Percentiles rank a stretch among this genome's conserved stretches.
These are phyloP conservation scores for Phalera bucephala DNA, from an alignment of 2,888 invertebrate genomes.

Conservation along the genomic window DNA sequence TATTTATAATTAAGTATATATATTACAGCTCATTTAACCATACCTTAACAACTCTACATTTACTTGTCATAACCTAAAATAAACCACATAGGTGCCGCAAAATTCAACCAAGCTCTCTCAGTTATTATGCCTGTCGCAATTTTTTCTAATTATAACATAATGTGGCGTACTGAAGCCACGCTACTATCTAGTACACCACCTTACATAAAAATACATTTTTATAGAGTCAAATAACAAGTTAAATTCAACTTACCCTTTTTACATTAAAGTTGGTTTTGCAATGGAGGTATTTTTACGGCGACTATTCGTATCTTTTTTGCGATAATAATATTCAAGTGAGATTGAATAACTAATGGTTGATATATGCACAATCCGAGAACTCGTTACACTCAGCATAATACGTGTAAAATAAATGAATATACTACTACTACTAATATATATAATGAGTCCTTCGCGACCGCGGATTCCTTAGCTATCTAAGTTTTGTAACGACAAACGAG, in stretches of 20 bases:
- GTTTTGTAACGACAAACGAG: too few species aligned
- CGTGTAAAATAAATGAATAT: too few species aligned
- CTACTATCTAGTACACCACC: constrained; percentile 21
- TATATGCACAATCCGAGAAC: neutral
- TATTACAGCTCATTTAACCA: too few species aligned
- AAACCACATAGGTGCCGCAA: constrained; percentile 21
- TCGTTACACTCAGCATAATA: neutral
- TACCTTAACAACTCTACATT: constrained; percentile 12
- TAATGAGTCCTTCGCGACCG: too few species aligned
- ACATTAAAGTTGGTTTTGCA: constrained; percentile 17
- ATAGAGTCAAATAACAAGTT: constrained; percentile 6
- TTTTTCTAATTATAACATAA: constrained; percentile 37
- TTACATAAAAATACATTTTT: constrained; percentile 22
- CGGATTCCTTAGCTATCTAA: too few species aligned
- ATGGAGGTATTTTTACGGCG: constrained; percentile 18
- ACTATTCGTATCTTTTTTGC: constrained; percentile 31
- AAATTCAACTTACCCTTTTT: constrained; percentile 16
- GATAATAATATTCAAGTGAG: constrained; percentile 39
- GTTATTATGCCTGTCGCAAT: constrained; percentile 23
- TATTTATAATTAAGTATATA: too few species aligned
- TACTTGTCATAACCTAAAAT: constrained; percentile 13
- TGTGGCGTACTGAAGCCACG: constrained; percentile 26
- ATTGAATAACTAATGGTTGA: neutral
- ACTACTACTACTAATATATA: too few species aligned
- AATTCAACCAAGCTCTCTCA: neutral